phyloP scores from a whole-genome alignment of 2,888 invertebrate genomes.

The Harpagoxenus sublaevis region DNA sequence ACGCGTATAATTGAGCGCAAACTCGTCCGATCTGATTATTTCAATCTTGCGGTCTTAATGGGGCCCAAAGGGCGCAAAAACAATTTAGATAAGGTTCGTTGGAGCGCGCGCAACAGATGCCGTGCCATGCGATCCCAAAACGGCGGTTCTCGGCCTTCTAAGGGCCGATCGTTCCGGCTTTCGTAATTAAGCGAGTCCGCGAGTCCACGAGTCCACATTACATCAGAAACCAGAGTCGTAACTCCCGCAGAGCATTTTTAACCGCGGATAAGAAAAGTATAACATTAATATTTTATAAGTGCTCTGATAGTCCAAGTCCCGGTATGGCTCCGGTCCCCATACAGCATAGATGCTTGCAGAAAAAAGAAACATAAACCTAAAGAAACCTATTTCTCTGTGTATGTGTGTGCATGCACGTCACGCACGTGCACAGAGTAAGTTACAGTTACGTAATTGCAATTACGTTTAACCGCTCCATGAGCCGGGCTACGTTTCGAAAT shows the following conservation, averaged over 20 bases:
- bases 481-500: no score
- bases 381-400: no score
- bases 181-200: slow-evolving; percentile 52
- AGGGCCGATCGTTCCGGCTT: slow-evolving; percentile 15
- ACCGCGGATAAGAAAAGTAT: not conserved
- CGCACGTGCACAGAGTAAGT: no score
- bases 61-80: slow-evolving; percentile 66
- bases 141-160: slow-evolving; percentile 4
- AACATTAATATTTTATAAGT: not conserved
- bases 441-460: no score
- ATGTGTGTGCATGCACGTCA: no score
- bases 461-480: no score
- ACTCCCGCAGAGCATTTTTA: not conserved
- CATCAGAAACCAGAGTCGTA: slow-evolving; percentile 4
- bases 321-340: no score
- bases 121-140: slow-evolving; percentile 12
- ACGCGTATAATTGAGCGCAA: slow-evolving; percentile 69
- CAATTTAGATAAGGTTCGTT: slow-evolving; percentile 70
- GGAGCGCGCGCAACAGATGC: slow-evolving; percentile 60
- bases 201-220: slow-evolving; percentile 19
- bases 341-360: no score
- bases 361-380: no score
- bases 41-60: slow-evolving; percentile 64
- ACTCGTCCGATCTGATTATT: slow-evolving; percentile 70
- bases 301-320: no score